A percentile compares a stretch with the other conserved stretches of the same genome.
Conservation (phyloP, 1,140 invertebrate species). For the Atta texana region DNA sequence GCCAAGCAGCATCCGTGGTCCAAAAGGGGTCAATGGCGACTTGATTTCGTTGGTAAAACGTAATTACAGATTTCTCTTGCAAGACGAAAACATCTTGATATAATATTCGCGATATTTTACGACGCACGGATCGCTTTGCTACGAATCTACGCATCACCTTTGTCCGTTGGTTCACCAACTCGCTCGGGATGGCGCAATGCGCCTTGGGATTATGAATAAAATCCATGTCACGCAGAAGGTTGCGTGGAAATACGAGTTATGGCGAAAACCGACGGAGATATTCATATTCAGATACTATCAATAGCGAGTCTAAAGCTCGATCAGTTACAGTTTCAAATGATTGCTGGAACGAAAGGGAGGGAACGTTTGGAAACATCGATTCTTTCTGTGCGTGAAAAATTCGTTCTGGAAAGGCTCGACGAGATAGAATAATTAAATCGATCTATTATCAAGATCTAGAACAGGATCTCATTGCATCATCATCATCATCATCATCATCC, state of each 20-base stretch:
- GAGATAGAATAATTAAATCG: slow-evolving; percentile 15
- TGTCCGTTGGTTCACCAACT: neutral
- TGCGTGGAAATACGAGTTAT: slow-evolving; percentile 14
- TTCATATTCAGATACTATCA: slow-evolving; percentile 47
- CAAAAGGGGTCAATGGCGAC: slow-evolving; percentile 52
- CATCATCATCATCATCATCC: slow-evolving; percentile 45
- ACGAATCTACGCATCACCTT: slow-evolving; percentile 39
- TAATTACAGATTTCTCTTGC: slow-evolving; percentile 48
- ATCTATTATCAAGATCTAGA: slow-evolving; percentile 49
- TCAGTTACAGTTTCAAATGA: slow-evolving; percentile 24
- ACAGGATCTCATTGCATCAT: slow-evolving; percentile 37
- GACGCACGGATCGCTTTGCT: neutral
- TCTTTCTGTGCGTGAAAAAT: neutral
- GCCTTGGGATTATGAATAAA: slow-evolving; percentile 11
- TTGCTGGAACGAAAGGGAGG: neutral
- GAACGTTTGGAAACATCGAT: neutral
- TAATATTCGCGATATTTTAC: slow-evolving; percentile 27
- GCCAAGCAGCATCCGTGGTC: neutral
- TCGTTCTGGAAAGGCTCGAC: neutral
- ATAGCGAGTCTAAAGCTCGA: neutral
- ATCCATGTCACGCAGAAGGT: neutral
- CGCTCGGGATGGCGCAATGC: slow-evolving; percentile 37
- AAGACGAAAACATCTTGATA: slow-evolving; percentile 22
- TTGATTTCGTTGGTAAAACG: slow-evolving; percentile 51
- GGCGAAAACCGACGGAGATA: neutral